Evolutionary conservation across 1,140 invertebrate species (phyloP), one percentile per base, ranked within the genome.

Genomic region (Psilanteris sp.): DNA sequence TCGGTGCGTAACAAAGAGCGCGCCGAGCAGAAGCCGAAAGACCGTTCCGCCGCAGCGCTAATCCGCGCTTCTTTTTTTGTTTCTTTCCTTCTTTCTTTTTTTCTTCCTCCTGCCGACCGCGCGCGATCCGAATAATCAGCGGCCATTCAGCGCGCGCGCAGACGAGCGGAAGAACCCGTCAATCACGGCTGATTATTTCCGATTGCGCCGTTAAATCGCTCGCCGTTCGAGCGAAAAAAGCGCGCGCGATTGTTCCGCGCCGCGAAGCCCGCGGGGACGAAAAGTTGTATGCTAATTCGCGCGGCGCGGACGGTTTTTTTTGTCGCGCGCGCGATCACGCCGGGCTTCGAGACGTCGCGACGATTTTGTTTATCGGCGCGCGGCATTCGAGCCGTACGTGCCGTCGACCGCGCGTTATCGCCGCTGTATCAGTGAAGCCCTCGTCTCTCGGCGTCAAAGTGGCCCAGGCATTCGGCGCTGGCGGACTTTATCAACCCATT

Each of bases 1-100:
- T 26, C 57, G 48, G 44, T 62, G 36, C 29, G 43, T 55, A 78
- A 74, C 57, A 73, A 70, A 71, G 57, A 66, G 57, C 37, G 59
- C 59, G 50, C 29, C 34, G 24, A 62, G 39, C 41, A 27, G 39
- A 59, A 59, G 62, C 36, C 55, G 46, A 59, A 62, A 48, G 52
- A 57, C 52, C 46, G 46, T 55, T 39, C 57, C 4, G 43, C 43
- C 50, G 59, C 43, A 52, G 44, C 44, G 64, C 34, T 59, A 59
- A 70, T 67, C 22, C 34, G 13, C 43, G 18, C 8, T 36, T 41
- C 11, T 41, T 46, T 15, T 14, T n/a, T n/a, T n/a, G n/a, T n/a
- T n/a, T n/a, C n/a, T n/a, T n/a, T n/a, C n/a, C n/a, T n/a, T n/a
- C n/a, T n/a, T n/a, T n/a, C n/a, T n/a, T n/a, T n/a, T n/a, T n/a